Evolutionary conservation across 2,888 invertebrate genomes (phyloP).

Genomic region (Ophion obscuratus): DNA sequence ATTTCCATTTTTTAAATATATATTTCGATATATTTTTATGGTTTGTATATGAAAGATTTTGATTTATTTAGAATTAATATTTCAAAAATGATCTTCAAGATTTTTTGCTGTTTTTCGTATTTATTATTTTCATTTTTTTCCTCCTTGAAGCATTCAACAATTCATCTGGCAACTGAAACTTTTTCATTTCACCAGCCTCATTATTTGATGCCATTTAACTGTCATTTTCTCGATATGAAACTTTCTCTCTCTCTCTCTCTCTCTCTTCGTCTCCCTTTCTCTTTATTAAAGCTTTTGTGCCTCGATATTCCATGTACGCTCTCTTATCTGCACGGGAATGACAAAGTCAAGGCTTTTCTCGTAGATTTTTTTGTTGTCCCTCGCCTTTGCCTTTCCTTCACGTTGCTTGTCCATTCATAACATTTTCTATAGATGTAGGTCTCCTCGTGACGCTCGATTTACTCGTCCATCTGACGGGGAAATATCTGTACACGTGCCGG

Average conservation of each 20-base stretch:
- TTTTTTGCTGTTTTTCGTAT: not conserved
- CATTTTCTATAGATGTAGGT: conserved; percentile 20
- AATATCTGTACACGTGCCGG: not conserved
- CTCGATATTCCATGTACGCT: conserved; percentile 22
- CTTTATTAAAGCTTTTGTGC: conserved; percentile 27
- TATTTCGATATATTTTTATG: no score
- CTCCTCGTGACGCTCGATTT: conserved; percentile 1
- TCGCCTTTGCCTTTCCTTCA: conserved; percentile 11
- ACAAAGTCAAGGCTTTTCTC: conserved; percentile 32
- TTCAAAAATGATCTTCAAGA: no score
- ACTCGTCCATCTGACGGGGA: conserved; percentile 1
- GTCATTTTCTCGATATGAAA: conserved; percentile 43
- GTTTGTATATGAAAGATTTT: no score
- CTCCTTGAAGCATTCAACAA: not conserved
- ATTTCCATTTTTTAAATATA: not conserved
- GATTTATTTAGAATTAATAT: no score
- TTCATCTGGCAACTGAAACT: not conserved
- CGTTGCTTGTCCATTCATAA: conserved; percentile 19
- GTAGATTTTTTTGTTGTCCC: conserved; percentile 12
- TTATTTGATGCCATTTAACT: conserved; percentile 18
- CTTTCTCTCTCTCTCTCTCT: not conserved
- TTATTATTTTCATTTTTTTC: not conserved
- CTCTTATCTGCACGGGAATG: conserved; percentile 26
- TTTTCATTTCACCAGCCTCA: conserved; percentile 13
- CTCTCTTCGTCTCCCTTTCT: not conserved